Percentiles rank a stretch among this genome's conserved stretches.
Evolutionary conservation across 2,113 vertebrate genomes (phyloP).

Genomic region (Phylloscopus trochilus): DNA sequence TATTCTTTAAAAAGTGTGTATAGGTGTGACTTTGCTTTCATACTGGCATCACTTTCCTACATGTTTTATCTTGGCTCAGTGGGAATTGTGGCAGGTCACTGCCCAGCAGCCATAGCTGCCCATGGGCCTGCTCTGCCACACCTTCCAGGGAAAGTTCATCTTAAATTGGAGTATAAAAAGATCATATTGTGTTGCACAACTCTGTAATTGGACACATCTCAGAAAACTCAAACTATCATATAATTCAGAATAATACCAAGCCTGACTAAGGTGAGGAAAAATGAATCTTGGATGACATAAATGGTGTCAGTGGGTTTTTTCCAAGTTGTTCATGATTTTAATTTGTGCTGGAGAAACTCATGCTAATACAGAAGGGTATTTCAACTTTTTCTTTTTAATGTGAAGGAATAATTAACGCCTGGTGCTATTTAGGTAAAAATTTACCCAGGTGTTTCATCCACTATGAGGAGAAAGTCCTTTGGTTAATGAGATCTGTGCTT

Average conservation of each 20-base stretch:
- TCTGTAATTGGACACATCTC: neutral
- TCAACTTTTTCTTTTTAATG: neutral
- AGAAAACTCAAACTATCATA: neutral
- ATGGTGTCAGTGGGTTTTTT: neutral
- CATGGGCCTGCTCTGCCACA: neutral
- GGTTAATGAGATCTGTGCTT: neutral
- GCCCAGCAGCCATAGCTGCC: neutral
- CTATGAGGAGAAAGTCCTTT: neutral
- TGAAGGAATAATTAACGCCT: neutral
- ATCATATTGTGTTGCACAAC: neutral
- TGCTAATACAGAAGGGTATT: neutral
- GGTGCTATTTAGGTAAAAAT: neutral
- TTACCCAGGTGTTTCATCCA: neutral
- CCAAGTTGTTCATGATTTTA: neutral
- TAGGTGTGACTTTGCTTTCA: neutral
- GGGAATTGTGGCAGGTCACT: neutral
- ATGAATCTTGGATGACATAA: neutral
- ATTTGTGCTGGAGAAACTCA: neutral
- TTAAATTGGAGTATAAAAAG: neutral
- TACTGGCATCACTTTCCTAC: neutral
- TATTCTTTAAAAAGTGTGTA: rapidly evolving
- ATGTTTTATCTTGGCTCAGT: neutral
- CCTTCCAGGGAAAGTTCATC: neutral
- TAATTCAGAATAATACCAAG: neutral
- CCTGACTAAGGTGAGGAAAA: neutral